A percentile compares a stretch with the other conserved stretches of the same genome.
phyloP scores from a whole-genome alignment of 2,797 vertebrate species.

The Phrynocephalus guinanensis region DNA sequence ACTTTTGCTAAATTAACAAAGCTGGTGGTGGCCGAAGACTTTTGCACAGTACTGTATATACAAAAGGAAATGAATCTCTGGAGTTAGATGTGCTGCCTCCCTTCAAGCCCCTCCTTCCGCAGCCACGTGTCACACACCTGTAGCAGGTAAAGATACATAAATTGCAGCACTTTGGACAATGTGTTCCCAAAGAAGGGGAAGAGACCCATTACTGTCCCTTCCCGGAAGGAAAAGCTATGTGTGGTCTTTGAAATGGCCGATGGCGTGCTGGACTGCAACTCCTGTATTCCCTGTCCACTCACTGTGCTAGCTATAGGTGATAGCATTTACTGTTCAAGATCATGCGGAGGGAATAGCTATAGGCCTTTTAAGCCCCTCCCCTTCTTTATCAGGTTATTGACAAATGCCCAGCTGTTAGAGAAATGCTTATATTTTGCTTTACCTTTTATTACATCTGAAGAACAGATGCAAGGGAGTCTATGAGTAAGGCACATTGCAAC shows the following conservation, averaged over 20 bases:
- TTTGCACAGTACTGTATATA: no score
- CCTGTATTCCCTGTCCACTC: neutral
- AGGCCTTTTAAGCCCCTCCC: no score
- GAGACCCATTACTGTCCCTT: neutral
- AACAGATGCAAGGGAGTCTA: neutral
- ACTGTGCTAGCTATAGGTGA: no score
- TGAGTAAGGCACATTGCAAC: neutral
- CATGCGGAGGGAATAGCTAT: neutral
- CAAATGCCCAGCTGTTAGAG: neutral
- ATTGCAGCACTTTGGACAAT: no score
- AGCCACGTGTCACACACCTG: neutral
- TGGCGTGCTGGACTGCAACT: neutral
- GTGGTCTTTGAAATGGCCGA: neutral
- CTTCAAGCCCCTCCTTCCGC: neutral
- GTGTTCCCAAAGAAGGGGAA: neutral
- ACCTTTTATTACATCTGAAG: neutral
- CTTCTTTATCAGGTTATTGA: no score
- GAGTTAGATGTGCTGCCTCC: neutral
- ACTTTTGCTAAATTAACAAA: no score
- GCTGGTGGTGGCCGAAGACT: no score
- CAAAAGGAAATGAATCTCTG: no score
- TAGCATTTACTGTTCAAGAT: neutral
- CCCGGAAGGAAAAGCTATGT: neutral
- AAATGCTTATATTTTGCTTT: neutral
- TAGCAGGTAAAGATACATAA: neutral